Base-by-base conservation (phyloP, 2,113 vertebrate species). In the Phaethornis superciliosus region DNA sequence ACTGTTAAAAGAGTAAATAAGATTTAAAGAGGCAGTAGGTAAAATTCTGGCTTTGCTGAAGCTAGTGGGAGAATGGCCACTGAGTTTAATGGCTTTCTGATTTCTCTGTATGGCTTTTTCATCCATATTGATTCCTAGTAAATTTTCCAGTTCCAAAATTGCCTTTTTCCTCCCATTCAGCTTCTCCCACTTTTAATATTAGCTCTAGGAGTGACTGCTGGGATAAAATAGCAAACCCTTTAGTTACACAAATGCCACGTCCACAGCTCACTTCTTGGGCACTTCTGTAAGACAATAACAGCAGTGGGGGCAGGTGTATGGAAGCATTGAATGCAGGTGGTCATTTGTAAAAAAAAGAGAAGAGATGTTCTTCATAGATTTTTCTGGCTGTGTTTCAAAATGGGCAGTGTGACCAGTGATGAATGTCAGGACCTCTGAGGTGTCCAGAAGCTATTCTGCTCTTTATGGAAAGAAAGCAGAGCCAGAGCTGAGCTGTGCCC, bases 11-110 rank as follows among this genome's bases (percentile, higher is more conserved):
- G 49, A 95, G n/a, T 70, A 71, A 91, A 40, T 78, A 83, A 81
- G 85, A 83, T 93, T 96, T 94, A 95, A 96, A 95, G 90, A 94
- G 85, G 72, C 80, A 88, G 93, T 47, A 90, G 65, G 64, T 90
- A 78, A 75, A 95, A 94, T 90, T 70, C 79, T 5, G 5, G 37
- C 67, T 51, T 85, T 2, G 1, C 19, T 65, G 46, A 76, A 86
- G 40, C 51, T 69, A 54, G 18, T 27, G 33, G 44, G n/a, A 90
- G 49, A 81, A 49, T 26, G n/a, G n/a, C 58, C 62, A 42, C 32
- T 58, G 77, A 76, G 37, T 86, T 56, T 88, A 56, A 72, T 62
- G 84, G 62, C 46, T 93, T 76, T 5, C 8, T 69, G 67, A 63
- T 92, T 95, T 85, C 47, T 82, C 46, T 32, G 7, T 49, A 27